Evolutionary conservation across 1,140 invertebrate species (phyloP), one percentile per base, ranked within the genome.

Genomic region (Magallana gigas): DNA sequence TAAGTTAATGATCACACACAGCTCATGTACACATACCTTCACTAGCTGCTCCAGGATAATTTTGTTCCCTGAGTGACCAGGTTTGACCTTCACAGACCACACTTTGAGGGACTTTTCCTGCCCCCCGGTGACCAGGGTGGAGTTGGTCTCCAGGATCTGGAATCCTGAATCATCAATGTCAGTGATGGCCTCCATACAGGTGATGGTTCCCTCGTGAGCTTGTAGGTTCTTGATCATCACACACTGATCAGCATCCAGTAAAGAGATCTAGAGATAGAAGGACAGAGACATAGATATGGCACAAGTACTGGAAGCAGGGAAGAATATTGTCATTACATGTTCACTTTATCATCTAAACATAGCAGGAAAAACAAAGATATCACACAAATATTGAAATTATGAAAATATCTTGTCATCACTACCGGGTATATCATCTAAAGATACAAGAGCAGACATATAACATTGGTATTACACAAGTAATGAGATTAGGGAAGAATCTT

Each of bases 191-290:
- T 88, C 84, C 89, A 90, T 88, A 59, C 89, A 90, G 0, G 89
- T 90, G 29, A 90, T 83, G 48, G 64, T 64, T 12, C 88, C 89
- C 59, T 86, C 64, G 68, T 90, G 89, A 7, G 86, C 86, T 57
- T 90, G 87, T 7, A 88, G n/a, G 36, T 87, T 88, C 14, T 85
- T 85, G 12, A 88, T 80, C 89, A 90, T 88, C 12, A 86, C 86
- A 87, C 86, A 88, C 5, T 60, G 12, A 16, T 58, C 83, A 1
- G 90, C 87, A 62, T 90, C 88, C 71, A 90, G 68, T 5, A 90
- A 36, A 18, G 86, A 89, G 18, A 89, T 84, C 88, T 90, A 62
- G n/a, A 89, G 18, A 68, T 8, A 71, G 36, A 1, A 48, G 36
- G 36, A 48, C 2, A 48, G 36, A 48, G 36, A 48, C 36, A 48